Conservation (phyloP, 2,113 vertebrate genomes). For the Scophthalmus maximus region DNA sequence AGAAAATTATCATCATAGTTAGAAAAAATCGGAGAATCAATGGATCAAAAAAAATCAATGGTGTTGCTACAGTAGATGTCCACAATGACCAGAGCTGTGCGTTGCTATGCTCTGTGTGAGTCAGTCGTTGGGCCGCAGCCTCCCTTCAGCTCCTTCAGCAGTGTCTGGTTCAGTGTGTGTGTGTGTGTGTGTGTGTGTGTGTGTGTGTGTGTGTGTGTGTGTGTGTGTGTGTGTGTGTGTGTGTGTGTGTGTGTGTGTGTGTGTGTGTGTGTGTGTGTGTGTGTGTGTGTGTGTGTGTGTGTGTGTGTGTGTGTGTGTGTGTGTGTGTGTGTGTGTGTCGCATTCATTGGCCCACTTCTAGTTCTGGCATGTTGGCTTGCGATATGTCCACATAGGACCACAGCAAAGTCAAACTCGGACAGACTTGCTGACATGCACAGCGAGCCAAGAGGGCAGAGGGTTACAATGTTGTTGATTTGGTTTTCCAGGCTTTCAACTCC, state of each 20-base stretch:
- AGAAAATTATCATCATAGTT: background rate
- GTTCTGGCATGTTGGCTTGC: conserved; percentile 27
- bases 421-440: conserved; percentile 31
- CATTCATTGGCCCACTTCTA: conserved; percentile 43
- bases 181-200: no score
- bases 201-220: no score
- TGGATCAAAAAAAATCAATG: background rate
- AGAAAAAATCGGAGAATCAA: no score
- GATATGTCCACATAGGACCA: conserved; percentile 42
- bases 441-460: conserved; percentile 14
- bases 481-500: conserved; percentile 12
- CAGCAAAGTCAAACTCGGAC: conserved; percentile 36
- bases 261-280: no score
- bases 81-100: background rate
- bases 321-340: conserved; percentile 8
- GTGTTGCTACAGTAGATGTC: background rate
- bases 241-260: no score
- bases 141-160: conserved; percentile 13
- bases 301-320: no score
- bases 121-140: conserved; percentile 26
- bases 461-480: conserved; percentile 40
- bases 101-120: conserved; percentile 2
- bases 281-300: background rate
- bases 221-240: no score
- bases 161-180: conserved; percentile 15